Evolutionary conservation across 2,797 vertebrate genomes (phyloP).

Genomic region (Ptychobarbus kaznakovi): DNA sequence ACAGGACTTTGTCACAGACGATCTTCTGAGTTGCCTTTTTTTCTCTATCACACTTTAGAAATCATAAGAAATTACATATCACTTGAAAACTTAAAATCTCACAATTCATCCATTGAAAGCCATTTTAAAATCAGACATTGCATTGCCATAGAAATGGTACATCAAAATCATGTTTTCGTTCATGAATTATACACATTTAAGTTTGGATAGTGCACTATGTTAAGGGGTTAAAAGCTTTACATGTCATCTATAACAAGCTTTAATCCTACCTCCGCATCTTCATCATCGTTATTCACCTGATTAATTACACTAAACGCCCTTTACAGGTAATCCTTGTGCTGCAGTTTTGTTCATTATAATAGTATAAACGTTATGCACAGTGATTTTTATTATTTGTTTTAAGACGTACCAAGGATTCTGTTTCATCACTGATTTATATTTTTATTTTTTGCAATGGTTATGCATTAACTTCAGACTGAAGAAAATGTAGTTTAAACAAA

Average conservation of each 20-base stretch:
- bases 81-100: no score
- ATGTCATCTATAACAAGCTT: neutral
- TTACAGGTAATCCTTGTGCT: neutral
- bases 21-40: no score
- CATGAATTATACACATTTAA: no score
- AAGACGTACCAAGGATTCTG: neutral
- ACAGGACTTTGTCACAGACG: no score
- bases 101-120: no score
- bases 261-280: constrained; percentile 32
- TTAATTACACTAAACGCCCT: neutral
- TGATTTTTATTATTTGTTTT: neutral
- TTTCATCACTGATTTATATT: neutral
- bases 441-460: neutral
- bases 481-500: neutral
- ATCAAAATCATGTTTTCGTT: no score
- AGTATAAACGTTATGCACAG: neutral
- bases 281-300: neutral
- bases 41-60: no score
- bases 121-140: no score
- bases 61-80: no score
- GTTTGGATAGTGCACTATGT: no score
- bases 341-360: neutral
- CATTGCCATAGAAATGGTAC: no score
- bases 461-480: neutral
- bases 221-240: neutral